Conservation (phyloP, 2,113 vertebrate species). For the Alaudala cheleensis region DNA sequence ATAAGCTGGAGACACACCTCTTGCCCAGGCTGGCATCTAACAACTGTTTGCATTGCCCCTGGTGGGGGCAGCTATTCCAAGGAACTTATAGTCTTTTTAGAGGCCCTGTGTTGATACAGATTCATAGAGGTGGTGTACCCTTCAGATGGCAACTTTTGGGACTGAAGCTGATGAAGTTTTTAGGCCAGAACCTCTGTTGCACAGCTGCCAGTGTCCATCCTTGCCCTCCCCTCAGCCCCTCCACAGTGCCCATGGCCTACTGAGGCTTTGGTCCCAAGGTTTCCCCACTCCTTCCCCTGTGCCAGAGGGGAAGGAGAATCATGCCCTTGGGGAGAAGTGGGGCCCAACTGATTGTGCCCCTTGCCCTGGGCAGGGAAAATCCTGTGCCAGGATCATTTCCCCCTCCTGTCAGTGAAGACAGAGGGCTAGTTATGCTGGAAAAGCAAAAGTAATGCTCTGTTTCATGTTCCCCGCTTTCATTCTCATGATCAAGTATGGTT, state of each 20-base stretch:
- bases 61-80: not conserved
- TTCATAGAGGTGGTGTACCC: not conserved
- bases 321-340: not conserved
- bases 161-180: not conserved
- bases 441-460: not conserved
- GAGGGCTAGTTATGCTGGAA: not conserved
- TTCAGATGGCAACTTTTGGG: not conserved
- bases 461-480: not conserved
- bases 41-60: not conserved
- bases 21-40: not conserved
- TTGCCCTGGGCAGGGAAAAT: not conserved
- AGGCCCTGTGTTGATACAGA: not conserved
- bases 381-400: not conserved
- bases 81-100: not conserved
- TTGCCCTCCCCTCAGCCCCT: not conserved
- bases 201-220: fast-evolving
- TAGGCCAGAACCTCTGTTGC: not conserved
- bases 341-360: not conserved
- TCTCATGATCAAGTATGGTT: not conserved
- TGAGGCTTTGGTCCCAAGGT: not conserved
- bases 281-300: not conserved
- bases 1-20: not conserved
- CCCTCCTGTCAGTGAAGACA: not conserved
- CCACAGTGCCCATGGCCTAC: too few species aligned
- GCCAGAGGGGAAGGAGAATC: not conserved